Evolutionary conservation across 2,113 vertebrate species (phyloP).

Genomic region (Mormyrus iriodes): DNA sequence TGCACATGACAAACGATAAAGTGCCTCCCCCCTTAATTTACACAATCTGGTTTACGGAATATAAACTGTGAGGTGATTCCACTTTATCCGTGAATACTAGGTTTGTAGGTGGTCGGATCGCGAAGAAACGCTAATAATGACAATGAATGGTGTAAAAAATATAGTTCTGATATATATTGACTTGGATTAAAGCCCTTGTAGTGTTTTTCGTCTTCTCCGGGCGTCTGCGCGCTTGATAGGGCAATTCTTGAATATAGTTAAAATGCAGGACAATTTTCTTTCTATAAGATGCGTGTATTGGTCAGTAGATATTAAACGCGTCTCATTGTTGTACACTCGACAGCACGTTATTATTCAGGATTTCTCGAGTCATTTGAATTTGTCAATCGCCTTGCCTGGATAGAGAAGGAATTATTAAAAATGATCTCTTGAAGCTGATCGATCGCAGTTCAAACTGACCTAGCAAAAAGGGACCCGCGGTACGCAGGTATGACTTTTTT

Average conservation of each 20-base stretch:
- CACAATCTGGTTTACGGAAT: background rate
- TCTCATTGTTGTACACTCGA: background rate
- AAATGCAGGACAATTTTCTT: background rate
- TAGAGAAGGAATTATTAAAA: slow-evolving; percentile 6
- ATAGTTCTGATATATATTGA: background rate
- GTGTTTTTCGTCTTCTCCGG: background rate
- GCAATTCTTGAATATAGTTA: background rate
- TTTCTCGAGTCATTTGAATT: background rate
- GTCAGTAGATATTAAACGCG: background rate
- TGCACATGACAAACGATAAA: background rate
- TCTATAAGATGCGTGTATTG: background rate
- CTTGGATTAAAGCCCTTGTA: background rate
- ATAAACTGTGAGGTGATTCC: background rate
- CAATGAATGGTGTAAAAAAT: background rate
- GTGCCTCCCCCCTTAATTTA: background rate
- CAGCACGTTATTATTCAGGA: background rate
- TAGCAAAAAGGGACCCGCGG: background rate
- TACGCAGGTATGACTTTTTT: background rate
- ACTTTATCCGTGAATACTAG: background rate
- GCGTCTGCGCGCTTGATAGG: background rate
- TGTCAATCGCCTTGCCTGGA: background rate
- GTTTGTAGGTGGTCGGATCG: background rate
- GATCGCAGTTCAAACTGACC: background rate
- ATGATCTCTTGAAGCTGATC: background rate
- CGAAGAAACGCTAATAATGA: background rate